A percentile compares a stretch with the other conserved stretches of the same genome.
phyloP scores from a whole-genome alignment of 2,113 vertebrate genomes.

The Aegotheles bennettii region DNA sequence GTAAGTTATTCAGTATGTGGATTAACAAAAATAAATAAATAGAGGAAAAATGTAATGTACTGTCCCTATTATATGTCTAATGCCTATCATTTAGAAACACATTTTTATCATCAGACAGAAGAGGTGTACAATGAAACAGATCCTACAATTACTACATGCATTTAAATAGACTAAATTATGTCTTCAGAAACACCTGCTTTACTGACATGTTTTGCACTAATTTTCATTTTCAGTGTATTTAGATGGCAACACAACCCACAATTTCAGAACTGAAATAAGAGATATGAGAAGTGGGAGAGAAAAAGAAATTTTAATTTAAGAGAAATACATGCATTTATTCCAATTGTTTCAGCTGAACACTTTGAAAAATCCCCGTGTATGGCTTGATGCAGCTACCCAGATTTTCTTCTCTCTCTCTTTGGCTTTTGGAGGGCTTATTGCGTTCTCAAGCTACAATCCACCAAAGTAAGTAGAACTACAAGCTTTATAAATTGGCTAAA shows the following conservation, averaged over 20 bases:
- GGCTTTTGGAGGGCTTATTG: constrained; percentile 89
- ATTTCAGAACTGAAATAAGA: neutral
- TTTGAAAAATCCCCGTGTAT: constrained; percentile 83
- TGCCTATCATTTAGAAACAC: neutral
- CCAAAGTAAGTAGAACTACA: constrained; percentile 70
- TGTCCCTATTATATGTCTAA: neutral
- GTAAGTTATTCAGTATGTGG: neutral
- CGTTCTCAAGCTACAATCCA: constrained; percentile 90
- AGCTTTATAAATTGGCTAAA: neutral
- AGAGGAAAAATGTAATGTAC: neutral
- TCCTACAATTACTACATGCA: neutral
- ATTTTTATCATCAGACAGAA: neutral
- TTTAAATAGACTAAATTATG: neutral
- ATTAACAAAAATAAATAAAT: neutral
- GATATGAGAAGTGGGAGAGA: neutral
- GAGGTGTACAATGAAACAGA: neutral
- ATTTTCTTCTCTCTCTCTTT: constrained; percentile 93
- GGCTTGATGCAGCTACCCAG: constrained; percentile 92
- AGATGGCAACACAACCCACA: neutral
- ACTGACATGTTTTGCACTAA: neutral
- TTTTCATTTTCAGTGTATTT: neutral
- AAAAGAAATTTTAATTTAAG: neutral
- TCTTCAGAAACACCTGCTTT: neutral
- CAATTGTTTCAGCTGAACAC: constrained; percentile 73
- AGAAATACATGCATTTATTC: neutral